Percentiles rank a stretch among this genome's conserved stretches.
Evolutionary conservation across 2,888 invertebrate species (phyloP).

Genomic region (Xestia xanthographa): DNA sequence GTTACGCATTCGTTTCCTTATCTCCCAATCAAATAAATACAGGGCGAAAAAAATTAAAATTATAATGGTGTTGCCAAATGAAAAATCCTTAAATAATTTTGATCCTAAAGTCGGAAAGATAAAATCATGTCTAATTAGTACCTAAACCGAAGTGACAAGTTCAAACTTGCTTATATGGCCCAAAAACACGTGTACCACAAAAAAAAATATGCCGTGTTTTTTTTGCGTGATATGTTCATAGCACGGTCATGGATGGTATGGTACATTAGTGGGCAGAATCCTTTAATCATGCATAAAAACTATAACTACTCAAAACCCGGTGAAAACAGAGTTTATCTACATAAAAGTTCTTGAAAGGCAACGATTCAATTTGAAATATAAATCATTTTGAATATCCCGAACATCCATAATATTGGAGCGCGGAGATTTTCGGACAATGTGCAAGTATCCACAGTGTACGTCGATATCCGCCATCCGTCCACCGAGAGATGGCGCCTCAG

Average conservation of each 20-base stretch:
- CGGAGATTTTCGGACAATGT: background rate
- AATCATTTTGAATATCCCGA: background rate
- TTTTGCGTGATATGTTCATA: background rate
- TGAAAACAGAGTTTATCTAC: background rate
- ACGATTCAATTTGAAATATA: background rate
- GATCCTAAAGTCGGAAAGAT: too few relatives aligned
- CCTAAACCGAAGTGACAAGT: too few relatives aligned
- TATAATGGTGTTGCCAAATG: too few relatives aligned
- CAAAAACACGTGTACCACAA: too few relatives aligned
- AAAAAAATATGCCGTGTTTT: too few relatives aligned
- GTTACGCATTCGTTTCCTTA: background rate
- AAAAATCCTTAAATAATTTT: too few relatives aligned
- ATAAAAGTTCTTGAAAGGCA: background rate
- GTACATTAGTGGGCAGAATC: background rate
- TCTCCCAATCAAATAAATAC: too few relatives aligned
- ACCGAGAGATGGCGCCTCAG: too few relatives aligned
- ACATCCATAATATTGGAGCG: background rate
- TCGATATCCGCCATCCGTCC: too few relatives aligned
- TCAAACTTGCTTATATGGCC: too few relatives aligned
- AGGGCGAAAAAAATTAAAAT: too few relatives aligned
- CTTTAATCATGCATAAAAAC: background rate
- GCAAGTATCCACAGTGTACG: constrained; percentile 1
- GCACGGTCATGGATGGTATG: background rate
- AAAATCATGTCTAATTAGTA: too few relatives aligned
- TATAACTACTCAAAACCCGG: background rate